Percentiles rank a stretch among this genome's conserved stretches.
Conservation (phyloP, 2,113 vertebrate genomes). For the Leucosticte australis region DNA sequence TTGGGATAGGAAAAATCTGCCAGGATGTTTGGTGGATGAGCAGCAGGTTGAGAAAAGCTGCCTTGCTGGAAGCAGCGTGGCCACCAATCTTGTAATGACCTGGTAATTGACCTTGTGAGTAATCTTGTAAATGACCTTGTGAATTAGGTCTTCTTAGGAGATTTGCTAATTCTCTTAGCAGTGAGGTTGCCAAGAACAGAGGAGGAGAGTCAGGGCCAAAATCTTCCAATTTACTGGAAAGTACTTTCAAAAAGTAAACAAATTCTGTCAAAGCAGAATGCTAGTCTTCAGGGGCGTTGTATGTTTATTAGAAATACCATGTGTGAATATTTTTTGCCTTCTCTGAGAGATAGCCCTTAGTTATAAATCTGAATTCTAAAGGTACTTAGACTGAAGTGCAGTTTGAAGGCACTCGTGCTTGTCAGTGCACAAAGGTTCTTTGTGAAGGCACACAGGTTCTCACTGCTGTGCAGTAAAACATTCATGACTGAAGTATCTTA, state of each 20-base stretch:
- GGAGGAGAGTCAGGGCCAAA: background rate
- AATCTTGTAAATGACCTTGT: background rate
- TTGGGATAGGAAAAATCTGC: background rate
- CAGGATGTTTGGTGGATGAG: background rate
- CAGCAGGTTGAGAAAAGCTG: background rate
- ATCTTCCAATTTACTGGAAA: constrained; percentile 1
- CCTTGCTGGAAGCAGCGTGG: background rate
- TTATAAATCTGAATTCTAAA: background rate
- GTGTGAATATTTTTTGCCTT: background rate
- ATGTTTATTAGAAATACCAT: background rate
- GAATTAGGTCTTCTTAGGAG: background rate
- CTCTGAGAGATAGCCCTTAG: background rate
- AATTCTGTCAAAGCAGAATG: background rate
- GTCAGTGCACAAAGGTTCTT: background rate
- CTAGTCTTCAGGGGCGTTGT: background rate
- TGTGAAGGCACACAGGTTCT: background rate
- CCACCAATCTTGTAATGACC: background rate
- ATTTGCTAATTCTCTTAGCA: background rate
- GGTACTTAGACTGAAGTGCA: background rate
- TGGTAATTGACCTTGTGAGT: background rate
- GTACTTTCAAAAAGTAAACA: background rate
- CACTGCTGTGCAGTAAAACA: background rate
- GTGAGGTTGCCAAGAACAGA: background rate
- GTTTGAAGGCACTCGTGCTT: background rate
- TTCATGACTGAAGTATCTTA: background rate